Percentiles rank a stretch among this genome's conserved stretches.
phyloP scores from a whole-genome alignment of 2,113 vertebrate genomes.

The Nannospalax galili region DNA sequence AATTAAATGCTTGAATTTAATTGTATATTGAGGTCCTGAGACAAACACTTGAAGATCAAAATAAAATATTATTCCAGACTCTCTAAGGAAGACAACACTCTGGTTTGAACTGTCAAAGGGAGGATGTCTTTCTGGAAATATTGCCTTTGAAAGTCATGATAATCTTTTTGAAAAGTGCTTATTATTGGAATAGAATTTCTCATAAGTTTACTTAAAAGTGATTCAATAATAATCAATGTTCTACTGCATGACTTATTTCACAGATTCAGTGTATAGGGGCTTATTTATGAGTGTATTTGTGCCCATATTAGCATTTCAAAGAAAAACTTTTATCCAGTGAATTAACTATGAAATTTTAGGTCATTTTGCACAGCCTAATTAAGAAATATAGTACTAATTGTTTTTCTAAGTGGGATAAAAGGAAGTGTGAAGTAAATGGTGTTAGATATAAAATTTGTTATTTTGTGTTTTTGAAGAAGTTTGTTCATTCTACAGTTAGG shows the following conservation, averaged over 20 bases:
- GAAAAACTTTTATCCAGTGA: background rate
- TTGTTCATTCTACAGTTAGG: background rate
- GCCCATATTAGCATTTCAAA: background rate
- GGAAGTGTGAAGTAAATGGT: background rate
- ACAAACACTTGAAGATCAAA: background rate
- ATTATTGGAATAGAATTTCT: background rate
- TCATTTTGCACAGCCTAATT: background rate
- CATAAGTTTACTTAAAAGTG: slow-evolving; percentile 41
- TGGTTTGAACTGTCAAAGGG: background rate
- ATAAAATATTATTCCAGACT: background rate
- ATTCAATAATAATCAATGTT: background rate
- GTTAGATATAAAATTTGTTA: background rate
- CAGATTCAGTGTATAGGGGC: background rate
- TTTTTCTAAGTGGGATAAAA: slow-evolving; percentile 14
- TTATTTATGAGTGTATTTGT: background rate
- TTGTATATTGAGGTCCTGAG: background rate
- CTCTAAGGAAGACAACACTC: background rate
- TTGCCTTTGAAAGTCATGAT: background rate
- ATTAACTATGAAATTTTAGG: background rate
- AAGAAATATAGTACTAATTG: background rate
- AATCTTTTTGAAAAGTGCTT: background rate
- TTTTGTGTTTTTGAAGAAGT: background rate
- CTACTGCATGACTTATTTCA: background rate
- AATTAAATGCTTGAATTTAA: background rate
- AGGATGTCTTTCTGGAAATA: background rate